Base-by-base conservation (phyloP, 1,140 invertebrate genomes). In the Belonocnema kinseyi region DNA sequence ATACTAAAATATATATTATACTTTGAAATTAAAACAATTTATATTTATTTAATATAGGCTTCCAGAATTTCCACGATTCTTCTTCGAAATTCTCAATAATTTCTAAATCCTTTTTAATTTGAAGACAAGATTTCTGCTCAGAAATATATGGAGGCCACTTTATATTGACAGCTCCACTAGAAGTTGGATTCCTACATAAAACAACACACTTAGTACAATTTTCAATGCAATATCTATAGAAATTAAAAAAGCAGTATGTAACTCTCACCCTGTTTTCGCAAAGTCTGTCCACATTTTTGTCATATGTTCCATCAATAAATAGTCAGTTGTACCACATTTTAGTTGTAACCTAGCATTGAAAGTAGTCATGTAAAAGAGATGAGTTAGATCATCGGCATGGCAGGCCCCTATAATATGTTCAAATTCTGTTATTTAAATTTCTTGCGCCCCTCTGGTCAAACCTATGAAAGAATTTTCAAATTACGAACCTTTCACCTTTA, bases 231-330 rank as follows among this genome's bases (percentile, higher is more conserved):
- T n/a, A n/a, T n/a, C n/a, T n/a, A n/a, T 75, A 19, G 19, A 14
- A 52, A 11, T 52, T 11, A 4, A 53, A 76, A 76, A 26, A 17
- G n/a, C n/a, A 51, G 50, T 21, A 50, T 40, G 56, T 12, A 0
- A 77, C 11, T 58, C 54, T 70, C 80, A 87, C 87, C 88, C 88
- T 51, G 80, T 82, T 85, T 89, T 91, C 14, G 90, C 89, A 86
- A 92, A 92, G 77, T 91, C 86, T 5, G 90, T 91, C 91, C 91
- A 92, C 78, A 91, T 85, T 76, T 82, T 83, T 3, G 86, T 85
- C 74, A 92, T 81, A 40, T 82, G 81, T 72, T 86, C 53, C 78
- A 79, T 85, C 3, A 85, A 72, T 10, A 80, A 46, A n/a, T 74
- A 72, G 77, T 88, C 87, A 17, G 80, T 85, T 0, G 86, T 72